phyloP scores from a whole-genome alignment of 2,113 vertebrate genomes.

The Neomonachus schauinslandi region DNA sequence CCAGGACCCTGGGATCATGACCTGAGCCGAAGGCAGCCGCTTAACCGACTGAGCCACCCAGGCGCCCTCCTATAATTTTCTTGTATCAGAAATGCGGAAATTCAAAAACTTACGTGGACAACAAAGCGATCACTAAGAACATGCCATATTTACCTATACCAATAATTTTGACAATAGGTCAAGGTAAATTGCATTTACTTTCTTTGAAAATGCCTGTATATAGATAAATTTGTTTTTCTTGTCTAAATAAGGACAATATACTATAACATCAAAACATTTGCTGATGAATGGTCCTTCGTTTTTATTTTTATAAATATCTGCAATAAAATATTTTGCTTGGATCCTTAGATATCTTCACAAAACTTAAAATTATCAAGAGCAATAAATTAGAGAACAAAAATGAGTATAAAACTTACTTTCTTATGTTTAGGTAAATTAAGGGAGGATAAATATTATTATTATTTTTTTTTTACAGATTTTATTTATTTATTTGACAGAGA shows the following conservation, averaged over 20 bases:
- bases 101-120: constrained; percentile 41
- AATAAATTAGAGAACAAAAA: constrained; percentile 76
- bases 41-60: no score
- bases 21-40: no score
- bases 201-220: constrained; percentile 63
- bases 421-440: constrained; percentile 51
- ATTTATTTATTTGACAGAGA: no score
- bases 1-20: no score
- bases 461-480: no score
- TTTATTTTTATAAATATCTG: constrained; percentile 76
- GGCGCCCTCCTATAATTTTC: neutral
- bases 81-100: constrained; percentile 27
- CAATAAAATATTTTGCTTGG: constrained; percentile 72
- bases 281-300: constrained; percentile 62
- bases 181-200: constrained; percentile 74
- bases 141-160: constrained; percentile 64
- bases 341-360: constrained; percentile 70
- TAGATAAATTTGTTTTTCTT: constrained; percentile 59
- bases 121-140: constrained; percentile 28
- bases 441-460: neutral
- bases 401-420: constrained; percentile 61
- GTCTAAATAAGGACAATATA: constrained; percentile 73
- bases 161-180: constrained; percentile 77
- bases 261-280: constrained; percentile 79
- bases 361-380: constrained; percentile 73